A percentile compares a stretch with the other conserved stretches of the same genome.
These are phyloP conservation scores for Meta bourneti DNA, from an alignment of 2,888 invertebrate species.

Conservation along the genomic window DNA sequence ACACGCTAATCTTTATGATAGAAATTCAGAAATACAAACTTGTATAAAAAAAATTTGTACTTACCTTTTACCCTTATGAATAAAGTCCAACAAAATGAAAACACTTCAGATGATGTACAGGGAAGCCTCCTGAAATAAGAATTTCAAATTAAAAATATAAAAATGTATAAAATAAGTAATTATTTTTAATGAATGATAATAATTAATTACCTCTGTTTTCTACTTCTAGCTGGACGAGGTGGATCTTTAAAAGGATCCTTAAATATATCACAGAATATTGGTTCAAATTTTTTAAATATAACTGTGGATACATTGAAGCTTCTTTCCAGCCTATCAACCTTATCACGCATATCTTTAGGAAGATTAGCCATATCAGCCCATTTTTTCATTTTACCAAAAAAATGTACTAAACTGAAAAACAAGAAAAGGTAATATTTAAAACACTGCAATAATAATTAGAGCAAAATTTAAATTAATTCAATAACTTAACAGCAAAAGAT, in stretches of 20 bases:
- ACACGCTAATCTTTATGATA: too few relatives aligned
- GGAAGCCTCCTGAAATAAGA: constrained; percentile 85
- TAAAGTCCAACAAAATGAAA: constrained; percentile 96
- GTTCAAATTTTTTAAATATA: constrained; percentile 94
- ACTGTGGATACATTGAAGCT: constrained; percentile 96
- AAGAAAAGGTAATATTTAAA: not conserved
- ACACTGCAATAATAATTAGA: not conserved
- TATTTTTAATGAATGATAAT: not conserved
- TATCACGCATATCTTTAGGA: constrained; percentile 89
- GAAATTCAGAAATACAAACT: not conserved
- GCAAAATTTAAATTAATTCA: too few relatives aligned
- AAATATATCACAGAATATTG: constrained; percentile 93
- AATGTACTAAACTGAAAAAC: constrained; percentile 90
- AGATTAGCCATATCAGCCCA: constrained; percentile 97
- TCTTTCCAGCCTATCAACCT: constrained; percentile 91
- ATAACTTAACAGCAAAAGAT: too few relatives aligned
- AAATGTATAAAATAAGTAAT: constrained; percentile 53
- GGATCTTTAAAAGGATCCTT: constrained; percentile 85
- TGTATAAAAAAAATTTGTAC: constrained; percentile 48
- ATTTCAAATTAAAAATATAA: too few relatives aligned
- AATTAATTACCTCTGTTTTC: constrained; percentile 84
- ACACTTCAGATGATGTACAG: constrained; percentile 90
- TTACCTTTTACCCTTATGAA: constrained; percentile 88
- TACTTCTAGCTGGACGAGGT: constrained; percentile 83
- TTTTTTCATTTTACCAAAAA: constrained; percentile 95